phyloP scores from a whole-genome alignment of 2,113 vertebrate genomes.

The Epinephelus lanceolatus region DNA sequence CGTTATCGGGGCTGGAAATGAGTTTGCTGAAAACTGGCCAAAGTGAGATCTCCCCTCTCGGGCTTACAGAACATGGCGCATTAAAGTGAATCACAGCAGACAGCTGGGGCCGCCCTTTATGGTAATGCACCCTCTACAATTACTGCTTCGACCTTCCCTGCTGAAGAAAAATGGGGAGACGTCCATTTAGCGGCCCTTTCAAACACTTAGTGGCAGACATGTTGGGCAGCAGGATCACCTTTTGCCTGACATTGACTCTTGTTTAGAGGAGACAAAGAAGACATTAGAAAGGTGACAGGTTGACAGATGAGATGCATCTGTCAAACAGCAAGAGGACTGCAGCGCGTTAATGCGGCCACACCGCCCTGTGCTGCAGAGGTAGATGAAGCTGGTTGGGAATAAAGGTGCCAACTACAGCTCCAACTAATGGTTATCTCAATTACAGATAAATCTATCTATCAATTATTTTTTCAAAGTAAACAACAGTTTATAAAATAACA shows the following conservation, averaged over 20 bases:
- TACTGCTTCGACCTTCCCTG: slow-evolving; percentile 88
- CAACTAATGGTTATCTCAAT: not conserved
- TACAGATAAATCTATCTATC: not conserved
- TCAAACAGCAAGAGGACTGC: slow-evolving; percentile 59
- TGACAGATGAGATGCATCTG: slow-evolving; percentile 69
- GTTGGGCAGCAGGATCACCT: slow-evolving; percentile 83
- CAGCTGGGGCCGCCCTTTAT: slow-evolving; percentile 87
- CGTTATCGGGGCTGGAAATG: slow-evolving; percentile 60
- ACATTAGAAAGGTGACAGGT: slow-evolving; percentile 63
- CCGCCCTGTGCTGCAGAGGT: not conserved
- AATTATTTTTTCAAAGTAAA: not conserved
- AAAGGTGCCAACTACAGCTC: slow-evolving; percentile 14
- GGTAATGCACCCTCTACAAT: slow-evolving; percentile 86
- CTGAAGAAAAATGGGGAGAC: slow-evolving; percentile 83
- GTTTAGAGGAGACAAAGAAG: slow-evolving; percentile 70
- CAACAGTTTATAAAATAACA: not conserved
- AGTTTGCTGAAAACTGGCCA: slow-evolving; percentile 76
- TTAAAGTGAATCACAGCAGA: slow-evolving; percentile 86
- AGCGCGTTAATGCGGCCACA: slow-evolving; percentile 25
- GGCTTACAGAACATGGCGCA: slow-evolving; percentile 63
- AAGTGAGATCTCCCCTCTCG: slow-evolving; percentile 68
- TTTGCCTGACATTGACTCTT: slow-evolving; percentile 83
- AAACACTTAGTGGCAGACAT: slow-evolving; percentile 86
- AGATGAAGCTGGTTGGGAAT: slow-evolving; percentile 2
- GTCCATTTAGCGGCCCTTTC: slow-evolving; percentile 80